Evolutionary conservation across 2,113 vertebrate genomes (phyloP).

Genomic region (Herpailurus yagouaroundi): DNA sequence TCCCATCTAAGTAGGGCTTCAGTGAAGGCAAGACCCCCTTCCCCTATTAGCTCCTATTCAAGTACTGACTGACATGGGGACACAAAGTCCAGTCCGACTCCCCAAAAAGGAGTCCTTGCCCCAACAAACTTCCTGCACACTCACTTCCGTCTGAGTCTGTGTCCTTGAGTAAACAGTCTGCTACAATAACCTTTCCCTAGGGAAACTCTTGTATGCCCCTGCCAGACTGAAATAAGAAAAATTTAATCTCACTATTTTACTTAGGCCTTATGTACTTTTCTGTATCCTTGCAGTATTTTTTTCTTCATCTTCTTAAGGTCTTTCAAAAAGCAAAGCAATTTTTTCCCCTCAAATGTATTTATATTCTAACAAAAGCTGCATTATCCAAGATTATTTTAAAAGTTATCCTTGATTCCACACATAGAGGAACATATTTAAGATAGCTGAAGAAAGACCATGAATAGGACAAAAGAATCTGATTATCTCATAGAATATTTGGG

Average conservation of each 20-base stretch:
- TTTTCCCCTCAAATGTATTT: not conserved
- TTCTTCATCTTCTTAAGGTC: not conserved
- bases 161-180: not conserved
- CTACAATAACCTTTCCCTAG: not conserved
- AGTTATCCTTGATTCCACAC: not conserved
- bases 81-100: no score
- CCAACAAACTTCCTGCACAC: not conserved
- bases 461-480: not conserved
- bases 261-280: not conserved
- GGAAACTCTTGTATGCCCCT: not conserved
- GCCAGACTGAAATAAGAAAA: not conserved
- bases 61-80: not conserved
- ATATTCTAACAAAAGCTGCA: not conserved
- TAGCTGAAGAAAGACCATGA: not conserved
- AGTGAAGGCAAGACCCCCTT: not conserved
- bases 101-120: not conserved
- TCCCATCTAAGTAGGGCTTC: not conserved
- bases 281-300: not conserved
- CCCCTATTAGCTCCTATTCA: not conserved
- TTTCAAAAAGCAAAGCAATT: not conserved
- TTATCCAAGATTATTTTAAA: not conserved
- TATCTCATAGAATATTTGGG: not conserved
- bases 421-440: not conserved
- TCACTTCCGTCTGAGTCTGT: not conserved
- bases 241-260: not conserved